These are phyloP conservation scores for Idaea aversata DNA, from an alignment of 2,888 invertebrate species.

Conservation along the genomic window DNA sequence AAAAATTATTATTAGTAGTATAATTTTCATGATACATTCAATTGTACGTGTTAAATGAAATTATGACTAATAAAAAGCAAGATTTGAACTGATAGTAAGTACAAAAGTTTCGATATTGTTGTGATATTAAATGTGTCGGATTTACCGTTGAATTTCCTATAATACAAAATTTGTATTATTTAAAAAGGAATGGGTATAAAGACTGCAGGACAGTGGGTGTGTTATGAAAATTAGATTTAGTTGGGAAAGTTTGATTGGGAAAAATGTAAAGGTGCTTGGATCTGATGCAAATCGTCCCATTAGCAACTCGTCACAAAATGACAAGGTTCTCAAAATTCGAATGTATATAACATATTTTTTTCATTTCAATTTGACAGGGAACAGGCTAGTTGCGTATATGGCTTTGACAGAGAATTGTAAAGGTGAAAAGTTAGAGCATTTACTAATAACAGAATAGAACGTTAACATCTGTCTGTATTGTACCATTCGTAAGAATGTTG, in stretches of 20 bases:
- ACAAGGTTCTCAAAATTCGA: no score
- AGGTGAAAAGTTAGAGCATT: no score
- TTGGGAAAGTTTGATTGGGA: constrained; percentile 18
- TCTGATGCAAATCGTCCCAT: constrained; percentile 18
- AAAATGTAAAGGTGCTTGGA: constrained; percentile 40
- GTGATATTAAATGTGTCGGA: constrained; percentile 42
- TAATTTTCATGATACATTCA: background rate
- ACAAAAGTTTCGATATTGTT: constrained; percentile 53
- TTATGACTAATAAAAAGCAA: background rate
- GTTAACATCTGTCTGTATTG: no score
- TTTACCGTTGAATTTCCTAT: constrained; percentile 36
- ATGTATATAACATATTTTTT: no score
- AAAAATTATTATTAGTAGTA: background rate
- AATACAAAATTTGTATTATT: constrained; percentile 35
- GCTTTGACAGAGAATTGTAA: no score
- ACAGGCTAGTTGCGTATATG: no score
- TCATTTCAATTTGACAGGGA: no score
- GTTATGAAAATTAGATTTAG: constrained; percentile 15
- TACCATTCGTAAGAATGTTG: no score
- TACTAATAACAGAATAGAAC: no score
- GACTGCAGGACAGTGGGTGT: constrained; percentile 27
- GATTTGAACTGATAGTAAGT: constrained; percentile 48
- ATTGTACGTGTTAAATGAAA: background rate
- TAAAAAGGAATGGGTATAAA: constrained; percentile 30
- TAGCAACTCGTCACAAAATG: no score